Evolutionary conservation across 2,888 invertebrate genomes (phyloP).

Genomic region (Aporophyla nigra): DNA sequence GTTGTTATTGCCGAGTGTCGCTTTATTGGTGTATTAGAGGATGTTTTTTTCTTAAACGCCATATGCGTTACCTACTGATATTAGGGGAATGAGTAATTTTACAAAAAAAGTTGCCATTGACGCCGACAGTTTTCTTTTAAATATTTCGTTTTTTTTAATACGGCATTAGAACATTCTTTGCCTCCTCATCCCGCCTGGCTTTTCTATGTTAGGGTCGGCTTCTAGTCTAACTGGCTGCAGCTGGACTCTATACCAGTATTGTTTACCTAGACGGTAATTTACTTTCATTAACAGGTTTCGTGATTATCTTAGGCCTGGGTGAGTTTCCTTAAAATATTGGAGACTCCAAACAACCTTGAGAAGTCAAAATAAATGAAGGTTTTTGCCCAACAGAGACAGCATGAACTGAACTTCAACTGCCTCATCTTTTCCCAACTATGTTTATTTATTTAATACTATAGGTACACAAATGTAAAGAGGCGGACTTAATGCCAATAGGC

Average conservation of each 20-base stretch:
- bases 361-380: background rate
- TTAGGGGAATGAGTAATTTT: background rate
- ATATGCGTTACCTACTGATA: conserved; percentile 6
- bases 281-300: too few relatives aligned
- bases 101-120: background rate
- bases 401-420: too few relatives aligned
- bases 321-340: too few relatives aligned
- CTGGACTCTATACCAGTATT: too few relatives aligned
- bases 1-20: conserved; percentile 29
- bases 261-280: too few relatives aligned
- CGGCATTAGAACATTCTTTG: background rate
- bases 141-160: too few relatives aligned
- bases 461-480: too few relatives aligned
- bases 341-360: too few relatives aligned
- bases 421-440: too few relatives aligned
- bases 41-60: conserved; percentile 29
- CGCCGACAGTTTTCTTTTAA: background rate
- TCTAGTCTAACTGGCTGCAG: background rate
- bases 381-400: too few relatives aligned
- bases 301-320: background rate
- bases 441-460: too few relatives aligned
- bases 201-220: background rate
- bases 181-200: background rate
- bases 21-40: conserved; percentile 23
- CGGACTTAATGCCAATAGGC: too few relatives aligned